Evolutionary conservation across 2,888 invertebrate genomes (phyloP), one percentile per base, ranked within the genome.

Genomic region (Cyrtodaria siliqua): DNA sequence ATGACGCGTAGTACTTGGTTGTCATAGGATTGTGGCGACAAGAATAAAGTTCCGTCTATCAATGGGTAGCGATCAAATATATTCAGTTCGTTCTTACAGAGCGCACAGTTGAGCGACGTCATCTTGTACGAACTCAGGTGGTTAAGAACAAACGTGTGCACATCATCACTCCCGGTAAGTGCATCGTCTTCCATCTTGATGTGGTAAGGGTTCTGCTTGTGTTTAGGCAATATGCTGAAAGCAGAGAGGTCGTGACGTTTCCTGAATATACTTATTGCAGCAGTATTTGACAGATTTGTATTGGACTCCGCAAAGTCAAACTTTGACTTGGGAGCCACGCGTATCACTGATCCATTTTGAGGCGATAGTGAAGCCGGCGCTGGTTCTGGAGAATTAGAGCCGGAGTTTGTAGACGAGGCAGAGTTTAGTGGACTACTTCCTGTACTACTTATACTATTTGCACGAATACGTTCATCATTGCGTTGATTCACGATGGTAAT

Each of bases 131-230:
- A 97, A 79, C 98, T 98, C 92, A 99, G 94, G 50, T 97, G 98
- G 77, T 98, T 97, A 92, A 99, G 94, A 89, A 99, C 97, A 94
- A 99, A 99, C 91, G 97, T 96, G 86, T 99, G 95, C 57, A 98
- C 98, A 93, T 99, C 99, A 93, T 99, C 99, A 94, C 99, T 99
- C 89, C 99, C 99, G 93, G 98, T 98, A 94, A 98, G 97, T 82
- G 98, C 98, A 93, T 99, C 99, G 92, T 99, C 99, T 94, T 99
- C 99, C 95, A 99, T 98, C 97, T 99, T 99, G 93, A 99, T 98
- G 95, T 99, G 98, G 95, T 98, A 99, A 92, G 98, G 98, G 95
- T 99, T 99, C 93, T 98, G 96, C 95, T 98, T 98, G 93, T 97
- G 96, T 94, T 96, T 96, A 86, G 99, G 99, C 92, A 99, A 95